Conservation (phyloP, 2,797 vertebrate species). For the Anabacerthia variegaticeps region DNA sequence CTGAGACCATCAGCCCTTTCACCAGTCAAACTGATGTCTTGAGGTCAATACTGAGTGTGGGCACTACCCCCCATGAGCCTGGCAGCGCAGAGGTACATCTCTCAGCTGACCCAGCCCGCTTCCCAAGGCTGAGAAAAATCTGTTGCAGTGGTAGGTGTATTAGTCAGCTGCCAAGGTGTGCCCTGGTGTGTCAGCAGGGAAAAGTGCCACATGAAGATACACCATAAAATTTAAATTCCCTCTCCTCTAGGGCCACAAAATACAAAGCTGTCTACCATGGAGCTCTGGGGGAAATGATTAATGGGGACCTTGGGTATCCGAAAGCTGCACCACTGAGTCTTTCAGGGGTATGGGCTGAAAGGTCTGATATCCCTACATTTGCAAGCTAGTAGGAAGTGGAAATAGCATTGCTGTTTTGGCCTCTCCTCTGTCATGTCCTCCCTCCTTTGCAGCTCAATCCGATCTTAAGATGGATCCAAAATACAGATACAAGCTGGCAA, state of each 20-base stretch:
- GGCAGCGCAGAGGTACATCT: not conserved
- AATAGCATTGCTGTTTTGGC: not conserved
- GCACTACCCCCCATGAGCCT: not conserved
- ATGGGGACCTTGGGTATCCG: not conserved
- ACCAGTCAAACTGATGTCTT: not conserved
- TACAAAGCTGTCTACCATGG: not conserved
- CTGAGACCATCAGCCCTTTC: not conserved
- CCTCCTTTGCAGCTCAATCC: not conserved
- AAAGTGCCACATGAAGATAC: not conserved
- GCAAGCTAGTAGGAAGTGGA: not conserved
- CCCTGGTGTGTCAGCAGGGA: not conserved
- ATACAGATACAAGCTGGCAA: not conserved
- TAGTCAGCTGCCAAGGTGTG: not conserved
- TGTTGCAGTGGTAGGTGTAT: not conserved
- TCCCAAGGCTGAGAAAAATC: not conserved
- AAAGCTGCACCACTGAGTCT: not conserved
- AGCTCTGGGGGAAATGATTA: not conserved
- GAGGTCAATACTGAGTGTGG: not conserved
- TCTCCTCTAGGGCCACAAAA: not conserved
- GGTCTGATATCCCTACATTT: not conserved
- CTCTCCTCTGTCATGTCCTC: not conserved
- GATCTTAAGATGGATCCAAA: not conserved
- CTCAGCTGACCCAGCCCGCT: not conserved
- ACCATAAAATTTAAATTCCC: not conserved
- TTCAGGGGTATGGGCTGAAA: accelerated